Percentiles rank a stretch among this genome's conserved stretches.
Conservation (phyloP, 2,113 vertebrate species). For the Ancistrus triradiatus region DNA sequence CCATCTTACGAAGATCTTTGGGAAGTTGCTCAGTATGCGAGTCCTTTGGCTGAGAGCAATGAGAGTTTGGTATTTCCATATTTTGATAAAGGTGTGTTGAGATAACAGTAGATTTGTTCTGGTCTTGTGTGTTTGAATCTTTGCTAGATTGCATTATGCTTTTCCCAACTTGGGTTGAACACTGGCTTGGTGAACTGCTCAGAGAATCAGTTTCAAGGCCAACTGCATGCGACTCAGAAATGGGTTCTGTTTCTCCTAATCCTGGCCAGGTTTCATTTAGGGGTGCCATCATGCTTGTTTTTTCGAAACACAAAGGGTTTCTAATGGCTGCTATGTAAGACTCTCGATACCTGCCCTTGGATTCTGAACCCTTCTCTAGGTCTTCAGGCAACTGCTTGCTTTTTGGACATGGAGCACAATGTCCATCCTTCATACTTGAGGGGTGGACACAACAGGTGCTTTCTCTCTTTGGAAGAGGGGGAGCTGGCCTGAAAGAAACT, state of each 20-base stretch:
- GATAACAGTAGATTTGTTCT: background rate
- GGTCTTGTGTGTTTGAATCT: slow-evolving; percentile 32
- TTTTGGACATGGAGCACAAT: slow-evolving; percentile 56
- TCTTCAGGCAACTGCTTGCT: slow-evolving; percentile 58
- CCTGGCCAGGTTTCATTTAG: slow-evolving; percentile 62
- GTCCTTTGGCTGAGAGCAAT: slow-evolving; percentile 3
- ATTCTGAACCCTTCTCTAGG: slow-evolving; percentile 31
- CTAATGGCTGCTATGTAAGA: slow-evolving; percentile 72
- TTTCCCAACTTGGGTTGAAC: slow-evolving; percentile 38
- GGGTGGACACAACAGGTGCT: slow-evolving; percentile 40
- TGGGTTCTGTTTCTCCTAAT: slow-evolving; percentile 30
- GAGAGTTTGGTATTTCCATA: slow-evolving; percentile 2
- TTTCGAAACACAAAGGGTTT: slow-evolving; percentile 69
- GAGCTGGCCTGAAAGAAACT: slow-evolving; percentile 56
- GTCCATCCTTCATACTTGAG: slow-evolving; percentile 51
- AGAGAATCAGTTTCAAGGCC: slow-evolving; percentile 6
- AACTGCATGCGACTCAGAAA: slow-evolving; percentile 24
- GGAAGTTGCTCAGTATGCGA: slow-evolving; percentile 16
- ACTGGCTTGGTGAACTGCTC: slow-evolving; percentile 14
- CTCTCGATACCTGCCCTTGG: slow-evolving; percentile 70
- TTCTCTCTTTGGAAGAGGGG: slow-evolving; percentile 47
- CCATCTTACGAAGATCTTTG: slow-evolving; percentile 14
- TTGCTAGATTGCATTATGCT: slow-evolving; percentile 43
- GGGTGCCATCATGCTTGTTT: slow-evolving; percentile 58
- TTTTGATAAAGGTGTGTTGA: slow-evolving; percentile 6